Evolutionary conservation across 2,888 invertebrate genomes (phyloP).

Genomic region (Meteorus colon): DNA sequence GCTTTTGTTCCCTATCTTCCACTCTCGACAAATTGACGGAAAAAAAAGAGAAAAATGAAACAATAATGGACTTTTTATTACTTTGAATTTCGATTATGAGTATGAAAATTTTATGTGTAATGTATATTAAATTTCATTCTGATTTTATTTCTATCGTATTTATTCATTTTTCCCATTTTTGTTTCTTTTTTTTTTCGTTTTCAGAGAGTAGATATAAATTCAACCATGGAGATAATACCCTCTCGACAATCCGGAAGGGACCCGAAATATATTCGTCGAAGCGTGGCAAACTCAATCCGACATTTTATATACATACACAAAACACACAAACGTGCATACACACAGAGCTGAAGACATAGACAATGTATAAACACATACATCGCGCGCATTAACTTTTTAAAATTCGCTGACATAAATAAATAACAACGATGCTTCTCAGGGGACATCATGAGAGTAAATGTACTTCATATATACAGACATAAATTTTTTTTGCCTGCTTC

Average conservation of each 20-base stretch:
- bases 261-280: slow-evolving; percentile 33
- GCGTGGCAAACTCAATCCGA: slow-evolving; percentile 44
- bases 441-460: slow-evolving; percentile 17
- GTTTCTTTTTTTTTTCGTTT: background rate
- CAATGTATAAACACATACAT: slow-evolving; percentile 35
- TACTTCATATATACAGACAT: slow-evolving; percentile 3
- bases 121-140: background rate
- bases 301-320: slow-evolving; percentile 40
- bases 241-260: background rate
- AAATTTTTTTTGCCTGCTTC: background rate
- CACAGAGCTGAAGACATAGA: background rate
- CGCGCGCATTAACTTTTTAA: slow-evolving; percentile 49
- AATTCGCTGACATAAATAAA: slow-evolving; percentile 51
- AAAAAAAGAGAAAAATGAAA: too few relatives aligned
- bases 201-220: slow-evolving; percentile 1
- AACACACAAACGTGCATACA: background rate
- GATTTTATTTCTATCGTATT: background rate
- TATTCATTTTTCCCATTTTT: too few relatives aligned
- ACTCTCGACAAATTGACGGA: too few relatives aligned
- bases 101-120: too few relatives aligned
- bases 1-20: too few relatives aligned
- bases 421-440: slow-evolving; percentile 42
- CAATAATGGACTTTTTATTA: too few relatives aligned
- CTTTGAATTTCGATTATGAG: too few relatives aligned
- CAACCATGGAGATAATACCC: slow-evolving; percentile 1